Evolutionary conservation across 1,140 invertebrate species (phyloP), one percentile per base, ranked within the genome.

Genomic region (Musca domestica): DNA sequence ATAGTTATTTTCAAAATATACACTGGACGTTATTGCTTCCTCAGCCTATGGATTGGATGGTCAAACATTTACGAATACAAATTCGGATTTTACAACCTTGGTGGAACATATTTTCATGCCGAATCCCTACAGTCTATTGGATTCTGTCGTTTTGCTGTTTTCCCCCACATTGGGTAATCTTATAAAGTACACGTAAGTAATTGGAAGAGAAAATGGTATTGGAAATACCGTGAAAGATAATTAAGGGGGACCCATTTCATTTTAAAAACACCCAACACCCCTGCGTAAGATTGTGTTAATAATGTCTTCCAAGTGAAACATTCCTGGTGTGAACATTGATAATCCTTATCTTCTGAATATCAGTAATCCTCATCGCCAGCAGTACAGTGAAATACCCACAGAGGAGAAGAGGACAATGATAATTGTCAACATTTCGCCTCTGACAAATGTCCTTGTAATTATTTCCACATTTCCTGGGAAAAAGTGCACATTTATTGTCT

Each of bases 21-120:
- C 74, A 3, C 61, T 77, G 1, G 73, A 77, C 52, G 75, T 77
- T 22, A 56, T 77, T 1, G 76, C 72, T 10, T 77, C 76, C 0
- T 70, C 67, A 0, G 71, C 70, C 1, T 77, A 72, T 25, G 75
- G 76, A 0, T 63, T 77, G 19, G 66, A 77, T 64, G 73, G 70
- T 7, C 49, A 73, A 9, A 70, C 71, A 3, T 61, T 78, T 3
- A 15, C 47, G 5, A 9, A 30, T 17, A 14, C 1, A 0, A 7
- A 49, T 3, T 72, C 69, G 9, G 64, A 71, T 10, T 75, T 75
- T 70, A 61, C 69, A 7, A 1, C 67, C 27, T 52, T 71, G 25
- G 19, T 75, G 10, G 68, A 68, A 1, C 69, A 74, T 1, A 54
- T 77, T 0, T 77, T 77, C 14, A 68, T 73, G 52, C 69, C 73